Conservation (phyloP, 2,797 vertebrate genomes). For the Iguana delicatissima region DNA sequence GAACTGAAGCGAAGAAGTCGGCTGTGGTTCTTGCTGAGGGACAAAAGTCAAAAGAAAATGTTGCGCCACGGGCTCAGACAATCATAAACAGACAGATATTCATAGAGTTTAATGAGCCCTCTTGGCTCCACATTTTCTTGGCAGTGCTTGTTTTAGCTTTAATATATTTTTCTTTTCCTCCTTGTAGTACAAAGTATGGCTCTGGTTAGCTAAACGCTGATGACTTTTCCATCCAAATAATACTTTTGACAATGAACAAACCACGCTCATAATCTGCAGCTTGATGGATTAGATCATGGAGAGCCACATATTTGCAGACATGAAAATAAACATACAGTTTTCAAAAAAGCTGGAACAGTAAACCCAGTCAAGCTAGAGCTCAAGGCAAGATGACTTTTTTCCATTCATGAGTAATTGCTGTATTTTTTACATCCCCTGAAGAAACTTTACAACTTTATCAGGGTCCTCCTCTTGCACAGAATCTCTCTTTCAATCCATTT, state of each 20-base stretch:
- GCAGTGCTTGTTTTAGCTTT: slow-evolving; percentile 50
- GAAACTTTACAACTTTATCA: background rate
- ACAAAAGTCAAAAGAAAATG: slow-evolving; percentile 43
- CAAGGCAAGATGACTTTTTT: background rate
- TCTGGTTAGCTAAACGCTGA: slow-evolving; percentile 54
- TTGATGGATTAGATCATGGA: slow-evolving; percentile 55
- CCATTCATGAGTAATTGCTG: slow-evolving; percentile 19
- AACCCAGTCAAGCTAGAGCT: background rate
- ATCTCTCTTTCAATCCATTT: background rate
- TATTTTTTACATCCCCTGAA: slow-evolving; percentile 34
- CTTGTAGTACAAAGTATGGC: slow-evolving; percentile 59
- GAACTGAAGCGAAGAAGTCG: background rate
- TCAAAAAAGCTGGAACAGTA: slow-evolving; percentile 37
- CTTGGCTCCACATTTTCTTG: slow-evolving; percentile 63
- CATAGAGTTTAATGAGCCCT: slow-evolving; percentile 54
- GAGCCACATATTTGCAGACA: slow-evolving; percentile 30
- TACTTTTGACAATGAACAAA: slow-evolving; percentile 64
- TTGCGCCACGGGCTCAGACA: slow-evolving; percentile 52
- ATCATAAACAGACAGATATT: slow-evolving; percentile 62
- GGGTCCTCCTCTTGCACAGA: background rate
- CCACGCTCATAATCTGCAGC: slow-evolving; percentile 41
- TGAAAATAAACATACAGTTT: slow-evolving; percentile 48
- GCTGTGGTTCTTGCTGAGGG: background rate
- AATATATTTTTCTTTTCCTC: slow-evolving; percentile 49
- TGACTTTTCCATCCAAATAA: slow-evolving; percentile 70